Evolutionary conservation across 2,797 vertebrate species (phyloP).

Genomic region (Dryobates pubescens): DNA sequence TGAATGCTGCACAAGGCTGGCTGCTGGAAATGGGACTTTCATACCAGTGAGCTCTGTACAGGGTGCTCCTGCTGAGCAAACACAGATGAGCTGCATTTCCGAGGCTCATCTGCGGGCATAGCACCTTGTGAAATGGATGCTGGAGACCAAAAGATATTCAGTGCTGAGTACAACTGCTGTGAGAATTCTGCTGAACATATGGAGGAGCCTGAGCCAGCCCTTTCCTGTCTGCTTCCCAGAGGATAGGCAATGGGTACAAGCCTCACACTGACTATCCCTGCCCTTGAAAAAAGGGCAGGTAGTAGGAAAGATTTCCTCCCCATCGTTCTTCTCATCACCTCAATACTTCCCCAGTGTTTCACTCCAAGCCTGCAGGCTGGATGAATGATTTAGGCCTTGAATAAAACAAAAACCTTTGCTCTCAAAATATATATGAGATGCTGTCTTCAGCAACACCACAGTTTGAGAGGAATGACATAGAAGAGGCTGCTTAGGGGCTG

Average conservation of each 20-base stretch:
- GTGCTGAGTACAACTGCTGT: not conserved
- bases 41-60: not conserved
- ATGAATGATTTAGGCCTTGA: not conserved
- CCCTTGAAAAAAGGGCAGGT: not conserved
- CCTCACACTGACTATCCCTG: not conserved
- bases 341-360: not conserved
- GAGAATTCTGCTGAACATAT: not conserved
- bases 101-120: not conserved
- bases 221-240: not conserved
- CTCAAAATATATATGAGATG: not conserved
- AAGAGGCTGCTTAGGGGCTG: not conserved
- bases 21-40: not conserved
- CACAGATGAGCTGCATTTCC: not conserved
- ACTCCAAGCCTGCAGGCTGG: not conserved
- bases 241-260: not conserved
- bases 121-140: accelerated
- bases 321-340: not conserved
- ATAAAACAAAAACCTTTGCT: not conserved
- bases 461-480: not conserved
- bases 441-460: not conserved
- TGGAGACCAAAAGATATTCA: not conserved
- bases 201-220: not conserved
- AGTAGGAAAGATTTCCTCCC: not conserved
- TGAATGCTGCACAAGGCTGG: not conserved
- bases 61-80: not conserved